Base-by-base conservation (phyloP, 2,113 vertebrate species). In the Dryoscopus gambensis region DNA sequence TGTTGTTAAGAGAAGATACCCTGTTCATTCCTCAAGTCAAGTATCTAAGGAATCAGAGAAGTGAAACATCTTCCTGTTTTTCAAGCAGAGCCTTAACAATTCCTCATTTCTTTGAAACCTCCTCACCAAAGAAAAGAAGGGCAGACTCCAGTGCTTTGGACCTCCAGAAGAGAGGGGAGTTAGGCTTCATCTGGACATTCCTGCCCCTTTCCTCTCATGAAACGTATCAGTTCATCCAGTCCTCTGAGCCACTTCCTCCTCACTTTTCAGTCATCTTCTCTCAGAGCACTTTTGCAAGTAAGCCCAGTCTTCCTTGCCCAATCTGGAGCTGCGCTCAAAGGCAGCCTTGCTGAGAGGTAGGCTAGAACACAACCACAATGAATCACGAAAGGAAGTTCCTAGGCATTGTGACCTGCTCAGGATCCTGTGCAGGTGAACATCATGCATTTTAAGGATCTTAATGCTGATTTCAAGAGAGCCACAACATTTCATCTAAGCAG, bases 241-340 rank as follows among this genome's bases (percentile, higher is more conserved):
- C 39, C 65, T 68, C 83, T 92, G 85, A 93, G 76, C 87, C 83
- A 93, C 80, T 96, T 92, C 95, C 90, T 96, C 92, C 59, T 30
- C 8, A 3, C 21, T 86, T 77, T n/a, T 77, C 75, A 91, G 87
- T 59, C 67, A 55, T 55, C 63, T 3, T 35, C 63, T 57, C 50
- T 81, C 76, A 59, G 56, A 19, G 42, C 56, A 37, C 50, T 90
- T 90, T 59, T 84, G 52, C 56, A 75, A 75, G 64, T 31, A 52
- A 84, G n/a, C 39, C 60, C 60, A 56, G 37, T 22, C 35, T 6
- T 68, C 49, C 64, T 37, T 77, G 55, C 13, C 11, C 68, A 40
- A 0, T 40, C 24, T 88, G 85, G 90, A 84, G 55, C 27, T 64
- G n/a, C 11, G 63, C 63, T 81, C 55, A 80, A 67, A 64, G 59